Percentiles rank a stretch among this genome's conserved stretches.
These are phyloP conservation scores for Philotrypesis tridentata DNA, from an alignment of 1,140 invertebrate genomes.

Conservation along the genomic window DNA sequence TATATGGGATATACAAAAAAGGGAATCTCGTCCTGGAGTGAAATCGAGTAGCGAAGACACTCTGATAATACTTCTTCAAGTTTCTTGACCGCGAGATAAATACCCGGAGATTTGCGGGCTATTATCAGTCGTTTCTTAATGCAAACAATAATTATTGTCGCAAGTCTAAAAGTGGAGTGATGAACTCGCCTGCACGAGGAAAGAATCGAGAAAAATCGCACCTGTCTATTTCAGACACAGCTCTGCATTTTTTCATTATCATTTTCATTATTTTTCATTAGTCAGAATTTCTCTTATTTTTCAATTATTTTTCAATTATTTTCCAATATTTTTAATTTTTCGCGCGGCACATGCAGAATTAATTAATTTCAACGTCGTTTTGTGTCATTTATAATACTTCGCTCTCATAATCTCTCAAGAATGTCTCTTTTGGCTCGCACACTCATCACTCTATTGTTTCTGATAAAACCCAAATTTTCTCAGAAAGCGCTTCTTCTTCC, in stretches of 20 bases:
- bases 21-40: not conserved
- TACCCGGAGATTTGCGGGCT: too few relatives aligned
- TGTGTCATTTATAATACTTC: not conserved
- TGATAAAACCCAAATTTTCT: too few relatives aligned
- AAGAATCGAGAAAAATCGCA: not conserved
- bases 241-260: too few relatives aligned
- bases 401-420: not conserved
- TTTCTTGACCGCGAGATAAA: not conserved
- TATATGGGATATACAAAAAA: not conserved
- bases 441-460: too few relatives aligned
- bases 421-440: not conserved
- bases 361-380: not conserved
- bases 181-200: not conserved
- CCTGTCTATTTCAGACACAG: not conserved
- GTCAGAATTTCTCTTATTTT: too few relatives aligned
- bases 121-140: not conserved
- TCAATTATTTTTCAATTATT: too few relatives aligned
- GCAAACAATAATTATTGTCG: not conserved
- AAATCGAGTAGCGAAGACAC: not conserved
- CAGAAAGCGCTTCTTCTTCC: too few relatives aligned
- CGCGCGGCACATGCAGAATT: not conserved
- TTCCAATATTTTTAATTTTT: not conserved
- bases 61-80: not conserved
- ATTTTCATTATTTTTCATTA: too few relatives aligned
- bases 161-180: not conserved